Conservation (phyloP, 2,888 invertebrate genomes). For the Drosophila bunnanda region DNA sequence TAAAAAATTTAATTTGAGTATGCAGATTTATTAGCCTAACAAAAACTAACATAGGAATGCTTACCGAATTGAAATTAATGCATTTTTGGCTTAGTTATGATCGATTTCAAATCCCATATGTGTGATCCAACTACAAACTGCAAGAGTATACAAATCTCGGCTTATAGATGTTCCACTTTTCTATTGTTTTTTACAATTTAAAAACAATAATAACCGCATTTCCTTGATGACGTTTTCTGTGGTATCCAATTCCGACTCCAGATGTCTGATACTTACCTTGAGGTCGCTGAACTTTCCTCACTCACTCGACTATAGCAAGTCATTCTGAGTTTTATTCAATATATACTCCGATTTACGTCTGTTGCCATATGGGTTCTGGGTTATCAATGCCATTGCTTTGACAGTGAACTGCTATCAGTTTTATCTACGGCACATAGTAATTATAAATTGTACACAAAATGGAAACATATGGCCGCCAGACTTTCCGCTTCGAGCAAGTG, state of each 20-base stretch:
- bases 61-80: no score
- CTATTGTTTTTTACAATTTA: background rate
- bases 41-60: no score
- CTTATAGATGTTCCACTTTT: no score
- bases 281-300: slow-evolving; percentile 17
- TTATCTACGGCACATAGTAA: slow-evolving; percentile 11
- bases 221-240: background rate
- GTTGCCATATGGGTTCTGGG: slow-evolving; percentile 4
- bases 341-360: background rate
- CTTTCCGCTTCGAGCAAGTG: slow-evolving; percentile 6
- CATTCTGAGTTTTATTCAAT: slow-evolving; percentile 4
- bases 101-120: no score
- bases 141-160: no score
- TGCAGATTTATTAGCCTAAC: no score
- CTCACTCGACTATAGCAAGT: background rate
- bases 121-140: no score
- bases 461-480: slow-evolving; percentile 20
- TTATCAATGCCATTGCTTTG: slow-evolving; percentile 18
- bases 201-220: background rate
- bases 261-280: background rate
- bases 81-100: no score
- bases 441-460: background rate
- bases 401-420: slow-evolving; percentile 14
- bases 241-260: background rate
- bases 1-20: no score